A percentile compares a stretch with the other conserved stretches of the same genome.
These are phyloP conservation scores for Rosalia funebris DNA, from an alignment of 2,888 invertebrate genomes.

Conservation along the genomic window DNA sequence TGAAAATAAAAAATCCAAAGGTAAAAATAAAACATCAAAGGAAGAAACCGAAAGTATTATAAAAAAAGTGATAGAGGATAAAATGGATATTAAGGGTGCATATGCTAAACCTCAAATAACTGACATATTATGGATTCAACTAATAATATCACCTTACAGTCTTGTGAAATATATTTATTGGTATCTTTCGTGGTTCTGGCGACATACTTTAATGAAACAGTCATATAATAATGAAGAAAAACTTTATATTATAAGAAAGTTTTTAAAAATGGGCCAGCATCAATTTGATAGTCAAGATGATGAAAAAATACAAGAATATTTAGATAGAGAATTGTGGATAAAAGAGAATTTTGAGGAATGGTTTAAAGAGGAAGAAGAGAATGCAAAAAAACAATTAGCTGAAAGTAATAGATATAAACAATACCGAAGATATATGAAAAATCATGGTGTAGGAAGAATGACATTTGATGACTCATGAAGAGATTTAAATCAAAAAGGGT, in stretches of 20 bases:
- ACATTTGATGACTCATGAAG: conserved; percentile 87
- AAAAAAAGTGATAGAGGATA: conserved; percentile 85
- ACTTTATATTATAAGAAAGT: conserved; percentile 82
- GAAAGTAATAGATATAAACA: conserved; percentile 89
- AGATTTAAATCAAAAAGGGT: no score
- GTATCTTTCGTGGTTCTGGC: conserved; percentile 85
- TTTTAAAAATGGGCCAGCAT: conserved; percentile 77
- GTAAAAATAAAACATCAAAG: conserved; percentile 65
- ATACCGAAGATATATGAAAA: conserved; percentile 89
- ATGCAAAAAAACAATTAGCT: conserved; percentile 84
- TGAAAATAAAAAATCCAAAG: conserved; percentile 66
- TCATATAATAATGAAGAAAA: conserved; percentile 87
- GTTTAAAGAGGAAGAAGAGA: conserved; percentile 86
- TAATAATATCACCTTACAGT: conserved; percentile 82
- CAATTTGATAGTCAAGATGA: conserved; percentile 82
- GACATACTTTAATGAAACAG: conserved; percentile 77
- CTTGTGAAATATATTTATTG: conserved; percentile 76
- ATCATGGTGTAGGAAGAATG: conserved; percentile 88
- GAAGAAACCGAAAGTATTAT: conserved; percentile 85
- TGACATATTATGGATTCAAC: conserved; percentile 86
- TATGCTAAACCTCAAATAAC: conserved; percentile 84
- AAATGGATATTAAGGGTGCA: conserved; percentile 93
- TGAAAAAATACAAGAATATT: conserved; percentile 75
- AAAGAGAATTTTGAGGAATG: conserved; percentile 81
- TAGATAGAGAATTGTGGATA: conserved; percentile 83